Conservation (phyloP, 2,888 invertebrate genomes). For the Dryadula phaetusa region DNA sequence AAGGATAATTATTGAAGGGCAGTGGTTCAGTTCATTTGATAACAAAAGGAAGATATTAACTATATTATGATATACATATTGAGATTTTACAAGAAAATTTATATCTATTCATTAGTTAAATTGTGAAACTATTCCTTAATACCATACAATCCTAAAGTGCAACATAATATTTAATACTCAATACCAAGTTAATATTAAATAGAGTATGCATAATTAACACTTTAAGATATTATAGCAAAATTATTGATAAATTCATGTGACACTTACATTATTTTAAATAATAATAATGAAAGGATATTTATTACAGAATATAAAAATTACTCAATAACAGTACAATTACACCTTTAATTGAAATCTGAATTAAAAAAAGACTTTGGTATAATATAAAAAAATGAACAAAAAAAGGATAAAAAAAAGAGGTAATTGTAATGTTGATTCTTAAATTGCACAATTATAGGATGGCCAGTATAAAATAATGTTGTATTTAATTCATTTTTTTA, state of each 20-base stretch:
- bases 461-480: too few species aligned
- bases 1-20: not conserved
- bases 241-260: not conserved
- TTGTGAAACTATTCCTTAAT: not conserved
- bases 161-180: slow-evolving; percentile 3
- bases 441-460: too few species aligned
- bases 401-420: too few species aligned
- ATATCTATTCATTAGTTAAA: not conserved
- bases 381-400: too few species aligned
- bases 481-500: too few species aligned
- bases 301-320: not conserved
- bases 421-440: too few species aligned
- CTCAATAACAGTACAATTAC: not conserved
- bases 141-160: slow-evolving; percentile 7
- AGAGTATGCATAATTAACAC: not conserved
- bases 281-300: not conserved
- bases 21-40: not conserved
- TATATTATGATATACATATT: slow-evolving; percentile 2
- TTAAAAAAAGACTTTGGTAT: too few species aligned
- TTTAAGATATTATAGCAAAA: not conserved
- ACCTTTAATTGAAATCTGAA: too few species aligned
- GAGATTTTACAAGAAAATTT: slow-evolving; percentile 5
- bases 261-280: not conserved
- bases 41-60: not conserved
- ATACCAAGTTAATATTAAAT: slow-evolving; percentile 13